Base-by-base conservation (phyloP, 2,113 vertebrate species). In the Phainopepla nitens region DNA sequence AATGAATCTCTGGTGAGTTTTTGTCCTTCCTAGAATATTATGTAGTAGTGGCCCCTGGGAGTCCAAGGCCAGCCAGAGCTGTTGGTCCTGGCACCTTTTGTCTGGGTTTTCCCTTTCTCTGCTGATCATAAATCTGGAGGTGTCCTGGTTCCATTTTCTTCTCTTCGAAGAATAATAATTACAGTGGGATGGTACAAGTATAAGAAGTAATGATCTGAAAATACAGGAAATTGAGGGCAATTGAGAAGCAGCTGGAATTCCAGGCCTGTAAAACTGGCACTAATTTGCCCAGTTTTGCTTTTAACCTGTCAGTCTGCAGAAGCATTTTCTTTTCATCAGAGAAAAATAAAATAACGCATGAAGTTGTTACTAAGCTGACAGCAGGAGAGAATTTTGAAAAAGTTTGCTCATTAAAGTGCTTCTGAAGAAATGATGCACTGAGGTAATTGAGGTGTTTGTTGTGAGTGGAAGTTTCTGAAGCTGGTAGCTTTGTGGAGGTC, bases 221-320 rank as follows among this genome's bases (percentile, higher is more conserved):
- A 84, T 23, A 31, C 33, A 93, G 77, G 53, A 95, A 94, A 94
- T 76, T 65, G 62, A 84, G 13, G 13, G 81, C 39, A 93, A 77
- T 93, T 85, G 62, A 79, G 90, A 91, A 95, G 78, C 82, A 90
- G 73, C 53, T 80, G 47, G 78, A 91, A 77, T 73, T 91, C 78
- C 51, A 66, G 53, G 25, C 47, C n/a, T 69, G 17, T 73, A 80
- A 80, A 28, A 69, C 22, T 76, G 21, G 15, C 23, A 36, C 12
- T 82, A 73, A 93, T 80, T 84, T 76, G 42, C 81, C 77, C 10
- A 0, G 50, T 91, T 94, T 94, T 85, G 33, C 78, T 20, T 76
- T 94, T 94, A 96, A 91, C 84, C 78, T 95, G 57, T 72, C 0
- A 0, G 23, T 72, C 56, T 90, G 83, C 51, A 82, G 82, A 82